Base-by-base conservation (phyloP, 2,797 vertebrate species). In the Epinephelus coioides region DNA sequence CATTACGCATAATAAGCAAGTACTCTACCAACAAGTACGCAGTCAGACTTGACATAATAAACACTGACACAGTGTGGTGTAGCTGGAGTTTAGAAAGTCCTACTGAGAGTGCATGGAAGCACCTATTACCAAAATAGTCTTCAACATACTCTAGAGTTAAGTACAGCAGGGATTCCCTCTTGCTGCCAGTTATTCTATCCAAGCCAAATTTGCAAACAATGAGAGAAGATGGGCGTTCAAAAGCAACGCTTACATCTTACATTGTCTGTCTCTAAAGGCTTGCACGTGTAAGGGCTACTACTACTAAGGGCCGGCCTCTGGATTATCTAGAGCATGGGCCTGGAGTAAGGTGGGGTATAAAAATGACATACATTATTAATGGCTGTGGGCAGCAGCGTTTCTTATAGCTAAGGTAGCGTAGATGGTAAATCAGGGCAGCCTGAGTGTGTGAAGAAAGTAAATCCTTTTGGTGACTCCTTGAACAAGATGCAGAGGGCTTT, bases 321-420 rank as follows among this genome's bases (percentile, higher is more conserved):
- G 73, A 21, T 73, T 61, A 75, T 73, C 64, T 66, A 69, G 40
- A 76, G 55, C 70, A 71, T 17, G 38, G 72, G 62, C 38, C 77
- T 46, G 49, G 56, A 75, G 59, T 69, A 47, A 60, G 69, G 54
- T 78, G 79, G 23, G 60, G 56, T 81, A 60, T 78, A 66, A 85
- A 79, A 81, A 87, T 55, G 34, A 38, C 68, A 73, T 85, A 56
- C 62, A 85, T 56, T 76, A 83, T 88, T 80, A 87, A 89, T 78
- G 68, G 47, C 69, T 66, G 43, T 43, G 56, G 66, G 68, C 14
- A 2, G 49, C 62, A 70, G 65, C 40, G 27, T 73, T 77, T 86
- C 53, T 80, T 80, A n/a, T 72, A 59, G 57, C 49, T 47, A 40
- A 76, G 73, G 69, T 60, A 61, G 64, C 50, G 50, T 47, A 64